These are phyloP conservation scores for Tetraodon nigroviridis DNA, from an alignment of 2,113 vertebrate species.

Conservation along the genomic window DNA sequence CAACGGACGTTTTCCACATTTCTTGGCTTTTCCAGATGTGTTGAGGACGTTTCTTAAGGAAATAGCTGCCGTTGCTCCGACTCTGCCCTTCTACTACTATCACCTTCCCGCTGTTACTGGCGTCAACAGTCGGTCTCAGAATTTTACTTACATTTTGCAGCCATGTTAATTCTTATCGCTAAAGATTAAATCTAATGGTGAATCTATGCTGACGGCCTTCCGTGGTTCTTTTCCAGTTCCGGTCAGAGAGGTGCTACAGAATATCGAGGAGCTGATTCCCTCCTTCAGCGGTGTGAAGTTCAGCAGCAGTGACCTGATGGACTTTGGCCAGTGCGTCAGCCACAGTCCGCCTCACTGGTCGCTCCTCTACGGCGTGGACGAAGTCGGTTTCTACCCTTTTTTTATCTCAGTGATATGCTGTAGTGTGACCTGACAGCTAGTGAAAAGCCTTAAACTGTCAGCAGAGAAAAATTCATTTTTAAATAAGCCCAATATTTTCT, in stretches of 20 bases:
- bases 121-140: conserved; percentile 56
- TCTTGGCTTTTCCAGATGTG: conserved; percentile 63
- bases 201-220: not conserved
- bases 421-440: not conserved
- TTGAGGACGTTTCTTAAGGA: conserved; percentile 79
- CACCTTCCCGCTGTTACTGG: conserved; percentile 86
- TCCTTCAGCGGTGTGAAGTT: conserved; percentile 91
- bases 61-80: conserved; percentile 79
- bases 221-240: conserved; percentile 71
- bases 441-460: not conserved
- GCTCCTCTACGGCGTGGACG: conserved; percentile 88
- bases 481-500: no score
- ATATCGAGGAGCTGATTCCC: conserved; percentile 82
- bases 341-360: conserved; percentile 65
- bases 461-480: no score
- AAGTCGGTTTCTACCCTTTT: conserved; percentile 73
- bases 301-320: conserved; percentile 81
- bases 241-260: conserved; percentile 79
- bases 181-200: no score
- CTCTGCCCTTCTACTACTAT: conserved; percentile 91
- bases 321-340: conserved; percentile 85
- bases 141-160: not conserved
- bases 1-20: not conserved
- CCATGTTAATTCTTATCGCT: not conserved
- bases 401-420: not conserved